Percentiles rank a stretch among this genome's conserved stretches.
phyloP scores from a whole-genome alignment of 2,888 invertebrate species.

The Drosophila tripunctata region DNA sequence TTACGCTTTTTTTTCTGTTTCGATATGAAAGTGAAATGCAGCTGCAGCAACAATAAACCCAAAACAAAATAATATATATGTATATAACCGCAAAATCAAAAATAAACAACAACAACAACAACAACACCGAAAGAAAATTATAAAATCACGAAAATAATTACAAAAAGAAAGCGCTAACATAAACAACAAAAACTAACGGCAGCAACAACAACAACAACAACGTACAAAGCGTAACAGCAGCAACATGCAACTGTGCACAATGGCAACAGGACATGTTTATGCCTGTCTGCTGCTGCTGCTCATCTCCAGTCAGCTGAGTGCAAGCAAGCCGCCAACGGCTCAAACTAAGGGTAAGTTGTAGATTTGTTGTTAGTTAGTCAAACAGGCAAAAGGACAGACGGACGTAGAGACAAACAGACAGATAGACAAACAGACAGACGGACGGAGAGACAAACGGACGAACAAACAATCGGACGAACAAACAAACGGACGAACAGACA shows the following conservation, averaged over 20 bases:
- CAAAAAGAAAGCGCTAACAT: constrained; percentile 33
- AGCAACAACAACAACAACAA: constrained; percentile 2
- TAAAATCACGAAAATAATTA: background rate
- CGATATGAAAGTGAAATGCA: constrained; percentile 57
- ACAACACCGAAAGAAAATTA: background rate
- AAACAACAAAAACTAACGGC: constrained; percentile 7
- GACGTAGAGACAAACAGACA: no score
- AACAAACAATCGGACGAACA: no score
- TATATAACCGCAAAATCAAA: constrained; percentile 6
- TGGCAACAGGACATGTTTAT: constrained; percentile 24
- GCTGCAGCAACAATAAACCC: constrained; percentile 37
- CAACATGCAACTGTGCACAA: constrained; percentile 2
- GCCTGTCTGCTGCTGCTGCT: constrained; percentile 27
- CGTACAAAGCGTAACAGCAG: background rate
- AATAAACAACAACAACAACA: background rate
- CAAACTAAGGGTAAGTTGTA: constrained; percentile 61
- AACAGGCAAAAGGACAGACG: no score
- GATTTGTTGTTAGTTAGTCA: background rate
- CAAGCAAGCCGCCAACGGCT: constrained; percentile 39
- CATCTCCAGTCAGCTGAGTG: constrained; percentile 20
- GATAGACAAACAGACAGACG: no score
- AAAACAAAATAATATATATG: no score
- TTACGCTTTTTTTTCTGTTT: background rate
- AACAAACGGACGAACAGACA: no score
- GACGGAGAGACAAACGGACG: no score